These are phyloP conservation scores for Blennius ocellaris DNA, from an alignment of 2,113 vertebrate species.

Conservation along the genomic window DNA sequence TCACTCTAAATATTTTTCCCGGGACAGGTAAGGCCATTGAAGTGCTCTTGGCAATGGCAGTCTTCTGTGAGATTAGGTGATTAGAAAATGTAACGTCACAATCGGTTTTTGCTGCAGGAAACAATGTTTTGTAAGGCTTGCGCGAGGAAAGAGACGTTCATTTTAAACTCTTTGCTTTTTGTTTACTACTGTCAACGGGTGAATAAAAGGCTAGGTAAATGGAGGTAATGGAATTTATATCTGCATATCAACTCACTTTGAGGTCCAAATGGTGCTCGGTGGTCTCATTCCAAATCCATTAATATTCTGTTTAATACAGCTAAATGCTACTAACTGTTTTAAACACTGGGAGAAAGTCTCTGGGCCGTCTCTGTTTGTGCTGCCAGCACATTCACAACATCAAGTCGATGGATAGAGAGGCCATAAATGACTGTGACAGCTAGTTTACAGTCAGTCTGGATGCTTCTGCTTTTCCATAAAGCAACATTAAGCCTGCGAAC, in stretches of 20 bases:
- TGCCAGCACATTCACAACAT: slow-evolving; percentile 73
- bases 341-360: slow-evolving; percentile 66
- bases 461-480: slow-evolving; percentile 56
- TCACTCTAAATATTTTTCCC: slow-evolving; percentile 51
- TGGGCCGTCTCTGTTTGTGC: slow-evolving; percentile 68
- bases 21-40: slow-evolving; percentile 56
- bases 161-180: slow-evolving; percentile 67
- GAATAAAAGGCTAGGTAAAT: slow-evolving; percentile 78
- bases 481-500: slow-evolving; percentile 50
- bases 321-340: slow-evolving; percentile 74
- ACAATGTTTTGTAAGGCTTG: slow-evolving; percentile 35
- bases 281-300: slow-evolving; percentile 69
- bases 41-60: slow-evolving; percentile 56
- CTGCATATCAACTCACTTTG: slow-evolving; percentile 69
- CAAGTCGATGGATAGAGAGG: slow-evolving; percentile 65
- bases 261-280: slow-evolving; percentile 73
- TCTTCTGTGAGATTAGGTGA: slow-evolving; percentile 56
- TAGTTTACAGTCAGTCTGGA: slow-evolving; percentile 68
- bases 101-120: slow-evolving; percentile 45
- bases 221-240: slow-evolving; percentile 77
- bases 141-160: slow-evolving; percentile 20
- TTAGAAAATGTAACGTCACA: slow-evolving; percentile 72
- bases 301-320: slow-evolving; percentile 76
- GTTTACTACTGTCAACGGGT: slow-evolving; percentile 78
- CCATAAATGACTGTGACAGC: slow-evolving; percentile 71